Conservation (phyloP, 2,797 vertebrate genomes). For the Pseudochromis fuscus region DNA sequence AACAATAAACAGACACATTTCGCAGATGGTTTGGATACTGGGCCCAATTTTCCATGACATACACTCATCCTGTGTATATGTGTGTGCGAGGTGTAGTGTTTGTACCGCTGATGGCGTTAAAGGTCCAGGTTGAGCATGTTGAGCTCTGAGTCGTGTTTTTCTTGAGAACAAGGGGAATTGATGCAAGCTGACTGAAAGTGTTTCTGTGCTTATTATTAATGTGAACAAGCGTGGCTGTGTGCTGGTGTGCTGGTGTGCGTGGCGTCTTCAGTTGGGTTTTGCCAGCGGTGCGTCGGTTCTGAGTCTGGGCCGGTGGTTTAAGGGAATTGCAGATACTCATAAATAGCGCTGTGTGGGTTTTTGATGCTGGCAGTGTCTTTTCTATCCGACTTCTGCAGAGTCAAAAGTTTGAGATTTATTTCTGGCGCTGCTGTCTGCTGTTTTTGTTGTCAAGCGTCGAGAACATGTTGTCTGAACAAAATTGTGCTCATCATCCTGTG, state of each 20-base stretch:
- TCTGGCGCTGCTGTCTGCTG: conserved; percentile 24
- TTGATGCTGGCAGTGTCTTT: conserved; percentile 47
- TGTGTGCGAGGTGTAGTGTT: conserved; percentile 24
- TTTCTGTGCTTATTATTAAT: conserved; percentile 53
- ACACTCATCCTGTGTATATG: conserved; percentile 14
- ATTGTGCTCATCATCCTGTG: conserved; percentile 7
- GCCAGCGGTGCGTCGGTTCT: conserved; percentile 42
- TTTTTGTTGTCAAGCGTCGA: conserved; percentile 30
- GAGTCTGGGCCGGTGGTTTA: conserved; percentile 56
- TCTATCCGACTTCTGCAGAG: conserved; percentile 47
- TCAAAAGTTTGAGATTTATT: conserved; percentile 50
- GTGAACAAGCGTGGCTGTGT: conserved; percentile 14
- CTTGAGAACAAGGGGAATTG: conserved; percentile 24
- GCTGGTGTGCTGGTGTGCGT: conserved; percentile 9
- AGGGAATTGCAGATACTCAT: conserved; percentile 47
- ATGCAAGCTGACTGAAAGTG: conserved; percentile 41
- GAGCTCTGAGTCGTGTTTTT: conserved; percentile 31
- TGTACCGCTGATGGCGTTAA: conserved; percentile 24
- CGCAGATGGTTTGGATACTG: conserved; percentile 50
- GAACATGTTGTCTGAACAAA: conserved; percentile 28
- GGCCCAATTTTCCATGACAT: conserved; percentile 50
- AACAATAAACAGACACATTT: conserved; percentile 50
- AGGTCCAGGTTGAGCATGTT: conserved; percentile 12
- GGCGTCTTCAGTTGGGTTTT: conserved; percentile 20
- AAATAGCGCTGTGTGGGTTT: conserved; percentile 63